Evolutionary conservation across 2,113 vertebrate genomes (phyloP), one percentile per base, ranked within the genome.

Genomic region (Heterocephalus glaber): DNA sequence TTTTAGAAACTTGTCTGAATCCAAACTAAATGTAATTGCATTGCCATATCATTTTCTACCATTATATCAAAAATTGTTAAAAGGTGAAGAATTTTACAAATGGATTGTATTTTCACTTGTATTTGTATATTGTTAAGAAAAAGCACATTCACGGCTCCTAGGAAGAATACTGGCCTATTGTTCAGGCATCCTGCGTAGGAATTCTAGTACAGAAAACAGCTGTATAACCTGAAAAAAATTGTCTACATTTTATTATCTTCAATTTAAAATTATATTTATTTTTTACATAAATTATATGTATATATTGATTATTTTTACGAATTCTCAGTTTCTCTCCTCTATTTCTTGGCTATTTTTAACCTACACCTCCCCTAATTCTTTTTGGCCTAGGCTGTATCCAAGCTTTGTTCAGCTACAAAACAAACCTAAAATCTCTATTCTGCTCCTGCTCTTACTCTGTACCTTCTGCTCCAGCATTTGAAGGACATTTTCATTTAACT

Each of bases 1-100:
- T 87, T 79, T 93, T 89, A 63, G 70, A 89, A 89, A 11, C 10
- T 63, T 89, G 66, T 95, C 77, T 38, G 49, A 79, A 70, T 92
- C 16, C n/a, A 85, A 84, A 89, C 41, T 26, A 60, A 92, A 54
- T 76, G 60, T 61, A 94, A 83, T 24, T 66, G 16, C 70, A 11
- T 56, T 14, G 58, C 22, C 58, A 60, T 0, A 30, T 76, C 9
- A 63, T 84, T 77, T 86, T 86, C 58, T 65, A 9, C 2, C 24
- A 41, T 38, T 47, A 2, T 58, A 49, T 86, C 35, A 74, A 44
- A 86, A 33, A 41, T 52, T 92, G 3, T 9, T 72, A 54, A 85
- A 89, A 89, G 85, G 22, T 49, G n/a, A 95, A 89, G 30, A 88
- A 38, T 56, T 80, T 92, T 80, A 86, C 20, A 89, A 80, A 38